A percentile compares a stretch with the other conserved stretches of the same genome.
Evolutionary conservation across 2,797 vertebrate species (phyloP).

Genomic region (Staurois parvus): DNA sequence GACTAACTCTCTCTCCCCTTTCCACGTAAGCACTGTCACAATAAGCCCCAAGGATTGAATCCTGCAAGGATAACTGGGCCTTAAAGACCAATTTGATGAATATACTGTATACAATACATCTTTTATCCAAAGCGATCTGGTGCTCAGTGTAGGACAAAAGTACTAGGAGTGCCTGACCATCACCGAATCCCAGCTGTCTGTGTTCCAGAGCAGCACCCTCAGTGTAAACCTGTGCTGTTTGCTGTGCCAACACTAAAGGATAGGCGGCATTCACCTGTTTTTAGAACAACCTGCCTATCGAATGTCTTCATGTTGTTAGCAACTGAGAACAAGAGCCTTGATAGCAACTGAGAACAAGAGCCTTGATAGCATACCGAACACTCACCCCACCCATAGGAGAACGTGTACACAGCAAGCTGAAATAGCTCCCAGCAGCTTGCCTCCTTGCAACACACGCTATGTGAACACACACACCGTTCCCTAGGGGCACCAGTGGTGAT

Average conservation of each 20-base stretch:
- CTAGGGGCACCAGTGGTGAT: not conserved
- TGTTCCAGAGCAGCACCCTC: conserved; percentile 5
- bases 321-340: conserved; percentile 21
- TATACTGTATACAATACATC: no score
- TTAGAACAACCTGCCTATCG: not conserved
- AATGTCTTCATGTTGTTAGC: conserved; percentile 32
- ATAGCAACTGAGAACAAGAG: not conserved
- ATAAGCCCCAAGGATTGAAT: no score
- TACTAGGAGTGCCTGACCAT: not conserved
- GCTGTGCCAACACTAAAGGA: conserved; percentile 8
- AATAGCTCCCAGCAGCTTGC: conserved; percentile 52
- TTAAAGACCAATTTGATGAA: no score
- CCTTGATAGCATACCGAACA: conserved; percentile 11
- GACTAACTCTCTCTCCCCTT: no score
- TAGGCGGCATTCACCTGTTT: not conserved
- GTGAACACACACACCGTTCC: not conserved
- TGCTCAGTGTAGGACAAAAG: no score
- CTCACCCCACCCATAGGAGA: conserved; percentile 33
- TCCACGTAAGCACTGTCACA: no score
- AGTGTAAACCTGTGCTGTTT: conserved; percentile 33
- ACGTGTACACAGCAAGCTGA: conserved; percentile 63
- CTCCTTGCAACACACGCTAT: not conserved
- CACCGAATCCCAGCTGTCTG: not conserved
- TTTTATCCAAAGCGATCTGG: no score
- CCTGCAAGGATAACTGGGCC: no score